Evolutionary conservation across 2,113 vertebrate species (phyloP).

Genomic region (Eulacestoma nigropectus): DNA sequence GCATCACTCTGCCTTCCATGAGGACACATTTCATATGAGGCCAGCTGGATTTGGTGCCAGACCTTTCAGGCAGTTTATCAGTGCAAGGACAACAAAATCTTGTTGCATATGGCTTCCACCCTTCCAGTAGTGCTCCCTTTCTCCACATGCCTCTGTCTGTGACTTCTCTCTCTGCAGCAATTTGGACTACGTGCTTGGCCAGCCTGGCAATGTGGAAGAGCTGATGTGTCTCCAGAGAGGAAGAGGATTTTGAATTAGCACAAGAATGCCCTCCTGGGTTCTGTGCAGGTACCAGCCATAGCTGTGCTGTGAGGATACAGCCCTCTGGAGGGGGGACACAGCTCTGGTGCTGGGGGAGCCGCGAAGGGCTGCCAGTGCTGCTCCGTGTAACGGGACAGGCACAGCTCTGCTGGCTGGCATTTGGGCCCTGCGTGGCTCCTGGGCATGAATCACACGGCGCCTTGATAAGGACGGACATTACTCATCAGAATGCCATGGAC

Average conservation of each 20-base stretch:
- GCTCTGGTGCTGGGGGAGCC: rapidly evolving
- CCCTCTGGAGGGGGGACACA: neutral
- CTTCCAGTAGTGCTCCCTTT: neutral
- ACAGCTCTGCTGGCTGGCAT: neutral
- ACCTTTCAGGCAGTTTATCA: neutral
- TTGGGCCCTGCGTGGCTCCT: neutral
- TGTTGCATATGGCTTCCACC: neutral
- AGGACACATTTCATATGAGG: neutral
- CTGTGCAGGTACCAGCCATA: neutral
- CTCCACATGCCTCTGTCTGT: neutral
- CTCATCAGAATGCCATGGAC: conserved; percentile 30
- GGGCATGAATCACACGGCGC: conserved; percentile 5
- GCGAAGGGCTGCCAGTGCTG: neutral
- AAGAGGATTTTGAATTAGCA: neutral
- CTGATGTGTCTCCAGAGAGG: neutral
- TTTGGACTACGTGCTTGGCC: neutral
- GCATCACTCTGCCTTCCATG: neutral
- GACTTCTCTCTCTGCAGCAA: neutral
- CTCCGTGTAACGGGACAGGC: rapidly evolving
- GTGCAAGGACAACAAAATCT: neutral
- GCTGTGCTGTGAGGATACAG: neutral
- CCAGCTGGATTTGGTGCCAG: neutral
- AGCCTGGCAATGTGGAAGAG: neutral
- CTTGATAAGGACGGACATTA: conserved; percentile 63
- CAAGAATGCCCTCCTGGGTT: neutral